Conservation (phyloP, 2,888 invertebrate species). For the Hanleya hanleyi region DNA sequence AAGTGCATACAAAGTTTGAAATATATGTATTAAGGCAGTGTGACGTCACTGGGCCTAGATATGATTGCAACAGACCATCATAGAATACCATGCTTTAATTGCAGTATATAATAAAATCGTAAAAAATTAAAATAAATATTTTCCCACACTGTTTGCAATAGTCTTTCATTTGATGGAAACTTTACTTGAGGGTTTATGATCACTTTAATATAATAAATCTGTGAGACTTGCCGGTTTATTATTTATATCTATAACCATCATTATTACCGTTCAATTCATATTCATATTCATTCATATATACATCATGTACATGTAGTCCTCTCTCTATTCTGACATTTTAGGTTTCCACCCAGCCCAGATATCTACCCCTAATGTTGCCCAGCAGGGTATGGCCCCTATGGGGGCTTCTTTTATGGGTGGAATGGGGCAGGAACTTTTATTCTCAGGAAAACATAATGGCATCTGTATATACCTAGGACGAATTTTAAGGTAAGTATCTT, state of each 20-base stretch:
- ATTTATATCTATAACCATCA: not conserved
- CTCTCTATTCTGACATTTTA: not conserved
- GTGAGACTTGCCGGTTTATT: too few species aligned
- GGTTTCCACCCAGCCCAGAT: conserved; percentile 60
- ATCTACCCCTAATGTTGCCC: conserved; percentile 55
- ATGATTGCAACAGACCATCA: too few species aligned
- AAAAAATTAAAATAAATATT: too few species aligned
- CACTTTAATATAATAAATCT: too few species aligned
- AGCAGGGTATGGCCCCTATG: conserved; percentile 1
- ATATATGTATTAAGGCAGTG: too few species aligned
- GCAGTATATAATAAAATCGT: too few species aligned
- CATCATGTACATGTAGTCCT: not conserved
- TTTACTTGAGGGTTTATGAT: too few species aligned
- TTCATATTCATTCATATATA: not conserved
- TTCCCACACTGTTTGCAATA: too few species aligned
- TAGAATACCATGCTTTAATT: too few species aligned
- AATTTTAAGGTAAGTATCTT: conserved; percentile 78
- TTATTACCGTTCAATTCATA: not conserved
- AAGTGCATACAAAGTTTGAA: too few species aligned
- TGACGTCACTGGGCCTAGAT: too few species aligned
- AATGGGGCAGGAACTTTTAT: conserved; percentile 64
- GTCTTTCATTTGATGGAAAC: too few species aligned
- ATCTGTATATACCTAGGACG: conserved; percentile 92
- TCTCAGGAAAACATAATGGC: conserved; percentile 92
- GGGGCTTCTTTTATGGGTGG: conserved; percentile 40